Base-by-base conservation (phyloP, 2,797 vertebrate species). In the Carapus acus region DNA sequence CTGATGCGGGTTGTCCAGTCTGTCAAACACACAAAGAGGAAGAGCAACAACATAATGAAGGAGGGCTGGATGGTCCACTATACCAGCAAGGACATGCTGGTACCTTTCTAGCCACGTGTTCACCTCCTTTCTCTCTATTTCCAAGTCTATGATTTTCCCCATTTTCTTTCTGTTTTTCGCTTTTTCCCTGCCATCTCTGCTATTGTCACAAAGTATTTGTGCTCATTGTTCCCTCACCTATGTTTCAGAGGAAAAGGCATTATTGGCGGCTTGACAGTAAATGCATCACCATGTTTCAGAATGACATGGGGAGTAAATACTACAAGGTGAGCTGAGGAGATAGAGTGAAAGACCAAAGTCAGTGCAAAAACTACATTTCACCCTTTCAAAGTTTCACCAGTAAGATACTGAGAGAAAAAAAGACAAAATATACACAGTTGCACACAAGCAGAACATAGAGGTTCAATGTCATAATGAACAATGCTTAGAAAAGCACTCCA, bases 61-160 rank as follows among this genome's bases (percentile, higher is more conserved):
- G 95, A 98, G 69, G 94, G 95, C 2, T 98, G 94, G 95, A 92
- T 98, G 89, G 95, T 97, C 62, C 95, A 98, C 77, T 97, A 90
- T 77, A 97, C 93, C 74, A 97, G 91, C 86, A 96, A 94, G 71
- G 95, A 98, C 62, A 87, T 89, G 0, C 78, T 98, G 91, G 95
- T 97, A 89, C 87, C 19, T 33, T 43, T 24, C 27, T 40, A 3
- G 2, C 17, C 41, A 29, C 22, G n/a, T 29, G 17, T 15, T 8
- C 50, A 12, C 4, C 2, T 18, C 42, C 6, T 11, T 21, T 41
- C 23, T 23, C 31, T 9, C 9, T 13, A 3, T 33, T 33, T 33
- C 14, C 14, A 33, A 33, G 12, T 13, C 12, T 13, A 2, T 33
- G 9, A 11, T 13, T 33, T 4, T 33, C 31, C 14, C 3, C 3